Evolutionary conservation across 1,140 invertebrate species (phyloP).

Genomic region (Orchesella cincta): DNA sequence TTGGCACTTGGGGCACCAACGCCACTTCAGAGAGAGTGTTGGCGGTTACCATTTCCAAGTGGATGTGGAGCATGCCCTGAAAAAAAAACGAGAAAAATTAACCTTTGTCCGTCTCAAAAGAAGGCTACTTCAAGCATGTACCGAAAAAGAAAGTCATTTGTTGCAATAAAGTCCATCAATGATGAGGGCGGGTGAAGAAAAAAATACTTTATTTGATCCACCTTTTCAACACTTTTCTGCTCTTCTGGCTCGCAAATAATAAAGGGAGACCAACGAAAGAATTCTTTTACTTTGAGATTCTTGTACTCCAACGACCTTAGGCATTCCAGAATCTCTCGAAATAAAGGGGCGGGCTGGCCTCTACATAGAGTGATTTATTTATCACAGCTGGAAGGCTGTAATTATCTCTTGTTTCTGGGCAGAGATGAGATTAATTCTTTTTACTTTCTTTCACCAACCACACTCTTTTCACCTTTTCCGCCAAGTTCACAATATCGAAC

Average conservation of each 20-base stretch:
- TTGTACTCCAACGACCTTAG: not conserved
- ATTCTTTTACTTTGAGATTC: not conserved
- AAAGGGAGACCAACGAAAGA: not conserved
- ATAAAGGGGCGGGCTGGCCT: not conserved
- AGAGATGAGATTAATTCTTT: conserved; percentile 3
- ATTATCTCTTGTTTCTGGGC: conserved; percentile 1
- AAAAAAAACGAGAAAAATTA: not conserved
- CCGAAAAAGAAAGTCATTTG: not conserved
- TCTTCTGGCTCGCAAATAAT: not conserved
- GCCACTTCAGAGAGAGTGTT: conserved; percentile 73
- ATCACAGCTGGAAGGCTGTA: not conserved
- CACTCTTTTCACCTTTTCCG: not conserved
- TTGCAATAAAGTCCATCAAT: not conserved
- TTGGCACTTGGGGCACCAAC: conserved; percentile 53
- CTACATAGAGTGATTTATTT: conserved; percentile 14
- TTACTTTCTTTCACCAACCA: not conserved
- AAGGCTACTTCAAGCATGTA: not conserved
- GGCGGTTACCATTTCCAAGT: conserved; percentile 75
- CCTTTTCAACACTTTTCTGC: not conserved
- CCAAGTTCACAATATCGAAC: not conserved
- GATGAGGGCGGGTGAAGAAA: not conserved
- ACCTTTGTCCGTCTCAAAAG: not conserved
- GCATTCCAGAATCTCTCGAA: not conserved
- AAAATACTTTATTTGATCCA: not conserved
- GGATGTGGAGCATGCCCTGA: conserved; percentile 63